Percentiles rank a stretch among this genome's conserved stretches.
Evolutionary conservation across 2,113 vertebrate species (phyloP).

Genomic region (Ageneiosus marmoratus): DNA sequence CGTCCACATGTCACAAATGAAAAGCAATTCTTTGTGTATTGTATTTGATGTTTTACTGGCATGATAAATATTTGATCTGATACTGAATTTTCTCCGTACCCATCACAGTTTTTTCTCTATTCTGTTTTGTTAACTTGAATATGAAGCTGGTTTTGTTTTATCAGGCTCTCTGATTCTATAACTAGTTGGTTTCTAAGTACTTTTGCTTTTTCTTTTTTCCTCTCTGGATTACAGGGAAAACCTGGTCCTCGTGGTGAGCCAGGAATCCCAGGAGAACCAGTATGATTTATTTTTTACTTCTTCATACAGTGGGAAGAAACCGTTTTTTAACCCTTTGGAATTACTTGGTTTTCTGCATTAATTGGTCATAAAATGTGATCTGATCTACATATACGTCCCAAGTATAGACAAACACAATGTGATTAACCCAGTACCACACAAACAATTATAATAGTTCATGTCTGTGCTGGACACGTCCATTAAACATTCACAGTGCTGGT

Average conservation of each 20-base stretch:
- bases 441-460: no score
- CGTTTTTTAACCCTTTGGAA: no score
- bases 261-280: conserved; percentile 89
- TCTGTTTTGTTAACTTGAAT: neutral
- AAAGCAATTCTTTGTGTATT: neutral
- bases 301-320: no score
- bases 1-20: neutral
- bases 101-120: neutral
- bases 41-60: neutral
- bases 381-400: no score
- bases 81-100: neutral
- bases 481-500: no score
- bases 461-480: no score
- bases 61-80: neutral
- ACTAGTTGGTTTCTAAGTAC: neutral
- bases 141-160: neutral
- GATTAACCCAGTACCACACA: no score
- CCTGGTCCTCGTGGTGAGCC: conserved; percentile 81
- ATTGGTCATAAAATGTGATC: no score
- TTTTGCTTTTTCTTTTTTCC: conserved; percentile 49
- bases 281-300: conserved; percentile 73
- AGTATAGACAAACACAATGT: no score
- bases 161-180: neutral
- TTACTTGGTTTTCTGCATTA: no score
- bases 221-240: conserved; percentile 83